A percentile compares a stretch with the other conserved stretches of the same genome.
These are phyloP conservation scores for Agriopis aurantiaria DNA, from an alignment of 2,888 invertebrate genomes.

Conservation along the genomic window DNA sequence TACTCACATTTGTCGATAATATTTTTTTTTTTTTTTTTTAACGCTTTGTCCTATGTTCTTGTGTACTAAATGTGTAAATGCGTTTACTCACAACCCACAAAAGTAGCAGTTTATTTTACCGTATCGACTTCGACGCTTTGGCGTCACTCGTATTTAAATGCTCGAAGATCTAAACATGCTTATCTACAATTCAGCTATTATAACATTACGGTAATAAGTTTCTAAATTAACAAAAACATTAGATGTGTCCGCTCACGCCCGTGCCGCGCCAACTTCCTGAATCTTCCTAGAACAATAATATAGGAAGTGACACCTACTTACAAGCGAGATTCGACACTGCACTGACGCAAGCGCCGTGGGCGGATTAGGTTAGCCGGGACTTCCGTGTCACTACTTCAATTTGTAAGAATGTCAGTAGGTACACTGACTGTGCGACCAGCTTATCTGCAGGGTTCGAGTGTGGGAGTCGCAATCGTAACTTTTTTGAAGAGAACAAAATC, in stretches of 20 bases:
- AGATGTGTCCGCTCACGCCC: slow-evolving; percentile 25
- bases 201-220: neutral
- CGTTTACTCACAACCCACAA: too few relatives aligned
- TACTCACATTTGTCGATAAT: too few relatives aligned
- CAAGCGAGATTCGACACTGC: slow-evolving; percentile 52
- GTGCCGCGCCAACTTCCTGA: slow-evolving; percentile 40
- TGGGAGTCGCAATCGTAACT: neutral
- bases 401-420: slow-evolving; percentile 24
- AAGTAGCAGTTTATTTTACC: too few relatives aligned
- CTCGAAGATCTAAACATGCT: neutral
- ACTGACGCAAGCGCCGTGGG: slow-evolving; percentile 65
- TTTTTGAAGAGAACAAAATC: too few relatives aligned
- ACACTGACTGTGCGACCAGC: too few relatives aligned
- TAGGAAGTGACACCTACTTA: slow-evolving; percentile 59
- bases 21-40: too few relatives aligned
- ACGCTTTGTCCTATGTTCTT: too few relatives aligned
- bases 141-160: too few relatives aligned
- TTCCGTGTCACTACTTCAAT: slow-evolving; percentile 59
- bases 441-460: neutral
- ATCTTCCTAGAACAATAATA: slow-evolving; percentile 45
- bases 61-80: too few relatives aligned
- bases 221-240: slow-evolving; percentile 13
- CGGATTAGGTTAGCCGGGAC: slow-evolving; percentile 52
- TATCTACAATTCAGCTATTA: neutral
- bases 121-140: too few relatives aligned